Evolutionary conservation across 2,888 invertebrate species (phyloP), one percentile per base, ranked within the genome.

Genomic region (Rhingia campestris): DNA sequence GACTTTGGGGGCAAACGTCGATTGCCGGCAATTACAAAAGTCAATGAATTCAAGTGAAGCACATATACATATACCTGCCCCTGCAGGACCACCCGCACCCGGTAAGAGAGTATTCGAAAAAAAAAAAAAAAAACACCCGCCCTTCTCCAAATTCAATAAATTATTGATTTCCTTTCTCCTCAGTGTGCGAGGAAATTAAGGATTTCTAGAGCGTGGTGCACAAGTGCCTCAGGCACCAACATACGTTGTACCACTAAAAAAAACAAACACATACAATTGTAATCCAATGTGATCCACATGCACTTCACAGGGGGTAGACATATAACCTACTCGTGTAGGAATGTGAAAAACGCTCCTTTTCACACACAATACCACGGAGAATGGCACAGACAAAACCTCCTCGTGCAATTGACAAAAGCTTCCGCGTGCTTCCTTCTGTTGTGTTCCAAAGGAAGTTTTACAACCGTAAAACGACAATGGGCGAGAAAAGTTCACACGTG

Each of bases 21-120:
- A 32, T 37, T 39, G 43, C 59, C 61, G 76, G 72, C 72, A 81
- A 81, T 81, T 77, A 81, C 59, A 43, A 30, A 72, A 70, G 81
- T 61, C 58, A 81, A 81, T 53, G 75, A 58, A 64, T 69, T 39
- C 49, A 30, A 56, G 70, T 61, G 59, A 47, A 76, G 54, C 70
- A 69, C 67, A 54, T 39, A 43, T 59, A 33, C n/a, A 49, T 7
- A 35, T 10, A 7, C 14, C 14, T 37, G 22, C 9, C 30, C 43
- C 33, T 10, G 43, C 33, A 41, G 10, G 14, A 51, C 5, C 49
- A 56, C 10, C 51, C n/a, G n/a, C 54, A 12, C 51, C 66, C 14
- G 35, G n/a, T 32, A 22, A 41, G 30, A 32, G n/a, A 37, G 7
- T 56, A 49, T 33, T 59, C 33, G 49, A 54, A 33, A 63, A 63